These are phyloP conservation scores for Hoplostethus atlanticus DNA, from an alignment of 2,797 vertebrate genomes.

Conservation along the genomic window DNA sequence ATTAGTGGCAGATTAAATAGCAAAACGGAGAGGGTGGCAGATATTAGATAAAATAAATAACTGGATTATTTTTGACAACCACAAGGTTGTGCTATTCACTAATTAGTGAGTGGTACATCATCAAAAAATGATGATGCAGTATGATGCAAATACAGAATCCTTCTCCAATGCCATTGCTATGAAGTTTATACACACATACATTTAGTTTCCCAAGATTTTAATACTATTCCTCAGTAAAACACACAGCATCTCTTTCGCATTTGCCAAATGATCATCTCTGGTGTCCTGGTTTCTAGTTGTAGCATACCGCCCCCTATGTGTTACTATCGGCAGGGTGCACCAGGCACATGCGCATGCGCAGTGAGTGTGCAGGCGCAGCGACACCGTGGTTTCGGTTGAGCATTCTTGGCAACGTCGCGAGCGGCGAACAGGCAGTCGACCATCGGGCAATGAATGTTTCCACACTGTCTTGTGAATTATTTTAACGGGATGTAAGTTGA, in stretches of 20 bases:
- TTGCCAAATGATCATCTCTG: background rate
- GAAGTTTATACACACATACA: too few species aligned
- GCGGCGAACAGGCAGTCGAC: conserved; percentile 65
- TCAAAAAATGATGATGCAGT: background rate
- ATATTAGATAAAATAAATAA: background rate
- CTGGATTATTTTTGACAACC: conserved; percentile 31
- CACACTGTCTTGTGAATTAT: conserved; percentile 60
- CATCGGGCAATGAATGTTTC: conserved; percentile 56
- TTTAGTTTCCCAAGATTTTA: background rate
- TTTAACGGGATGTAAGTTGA: conserved; percentile 68
- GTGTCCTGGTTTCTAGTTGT: background rate
- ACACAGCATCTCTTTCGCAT: background rate
- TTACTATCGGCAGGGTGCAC: conserved; percentile 75
- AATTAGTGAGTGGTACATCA: conserved; percentile 12
- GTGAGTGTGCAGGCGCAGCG: conserved; percentile 69
- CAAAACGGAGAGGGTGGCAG: background rate
- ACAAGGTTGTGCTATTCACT: conserved; percentile 68
- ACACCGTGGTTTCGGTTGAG: conserved; percentile 86
- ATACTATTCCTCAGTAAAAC: background rate
- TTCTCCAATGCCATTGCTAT: background rate
- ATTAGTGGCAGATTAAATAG: background rate
- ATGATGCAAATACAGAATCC: background rate
- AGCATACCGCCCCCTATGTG: conserved; percentile 50
- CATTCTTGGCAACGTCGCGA: conserved; percentile 79
- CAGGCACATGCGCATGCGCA: conserved; percentile 76